Conservation (phyloP, 2,888 invertebrate genomes). For the Mamestra brassicae region DNA sequence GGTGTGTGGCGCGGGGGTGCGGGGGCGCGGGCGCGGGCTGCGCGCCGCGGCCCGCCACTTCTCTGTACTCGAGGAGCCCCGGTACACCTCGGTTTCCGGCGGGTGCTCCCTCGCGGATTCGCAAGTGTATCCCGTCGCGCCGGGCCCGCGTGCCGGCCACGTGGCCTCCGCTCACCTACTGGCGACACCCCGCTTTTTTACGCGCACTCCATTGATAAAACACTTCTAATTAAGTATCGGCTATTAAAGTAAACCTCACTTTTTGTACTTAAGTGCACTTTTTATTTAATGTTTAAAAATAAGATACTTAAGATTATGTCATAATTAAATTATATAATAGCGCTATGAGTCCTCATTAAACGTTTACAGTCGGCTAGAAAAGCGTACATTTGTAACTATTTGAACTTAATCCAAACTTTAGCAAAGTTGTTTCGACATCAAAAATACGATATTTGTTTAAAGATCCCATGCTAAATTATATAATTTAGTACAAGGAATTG, state of each 20-base stretch:
- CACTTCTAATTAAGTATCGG: slow-evolving; percentile 80
- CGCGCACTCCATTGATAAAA: slow-evolving; percentile 83
- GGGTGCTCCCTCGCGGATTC: slow-evolving; percentile 88
- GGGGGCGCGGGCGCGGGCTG: slow-evolving; percentile 77
- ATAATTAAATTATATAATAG: slow-evolving; percentile 55
- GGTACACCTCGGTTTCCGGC: slow-evolving; percentile 91
- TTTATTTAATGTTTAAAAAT: slow-evolving; percentile 47
- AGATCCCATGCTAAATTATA: not conserved
- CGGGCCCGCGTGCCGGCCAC: slow-evolving; percentile 86
- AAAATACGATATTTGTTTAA: slow-evolving; percentile 15
- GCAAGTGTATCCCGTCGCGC: slow-evolving; percentile 83
- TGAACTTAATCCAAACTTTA: slow-evolving; percentile 37
- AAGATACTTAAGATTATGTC: slow-evolving; percentile 54
- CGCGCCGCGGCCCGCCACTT: slow-evolving; percentile 89
- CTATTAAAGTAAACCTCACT: slow-evolving; percentile 75
- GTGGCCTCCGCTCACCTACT: slow-evolving; percentile 82
- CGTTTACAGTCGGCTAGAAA: slow-evolving; percentile 6
- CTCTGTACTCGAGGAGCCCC: slow-evolving; percentile 90
- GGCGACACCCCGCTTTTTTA: slow-evolving; percentile 79
- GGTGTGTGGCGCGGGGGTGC: slow-evolving; percentile 77
- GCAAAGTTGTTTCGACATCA: slow-evolving; percentile 7
- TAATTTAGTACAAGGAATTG: slow-evolving; percentile 4
- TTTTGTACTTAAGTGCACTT: slow-evolving; percentile 67
- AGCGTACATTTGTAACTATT: not conserved
- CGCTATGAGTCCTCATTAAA: slow-evolving; percentile 38